Evolutionary conservation across 2,113 vertebrate genomes (phyloP).

Genomic region (Fregata magnificens): DNA sequence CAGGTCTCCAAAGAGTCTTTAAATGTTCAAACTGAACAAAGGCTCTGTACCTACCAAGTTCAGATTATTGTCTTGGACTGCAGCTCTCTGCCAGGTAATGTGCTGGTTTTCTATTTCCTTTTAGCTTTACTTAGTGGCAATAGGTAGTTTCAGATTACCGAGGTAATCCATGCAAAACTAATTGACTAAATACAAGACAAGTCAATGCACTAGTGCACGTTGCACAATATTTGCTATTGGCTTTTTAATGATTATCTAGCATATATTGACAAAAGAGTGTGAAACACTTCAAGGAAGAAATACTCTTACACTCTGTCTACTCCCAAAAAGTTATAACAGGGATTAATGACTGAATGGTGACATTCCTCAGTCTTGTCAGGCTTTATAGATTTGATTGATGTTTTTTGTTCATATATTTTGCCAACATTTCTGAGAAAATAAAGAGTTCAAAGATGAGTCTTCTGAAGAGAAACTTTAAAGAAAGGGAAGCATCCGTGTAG

Average conservation of each 20-base stretch:
- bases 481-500: neutral
- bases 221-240: conserved; percentile 2
- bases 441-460: neutral
- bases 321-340: neutral
- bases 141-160: neutral
- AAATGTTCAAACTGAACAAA: conserved; percentile 57
- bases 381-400: neutral
- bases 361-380: neutral
- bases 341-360: neutral
- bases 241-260: conserved; percentile 18
- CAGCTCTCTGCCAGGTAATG: conserved; percentile 55
- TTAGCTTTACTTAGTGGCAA: conserved; percentile 8
- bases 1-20: conserved; percentile 56
- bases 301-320: neutral
- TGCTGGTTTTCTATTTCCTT: conserved; percentile 27
- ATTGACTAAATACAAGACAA: conserved; percentile 31
- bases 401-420: neutral
- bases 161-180: conserved; percentile 29
- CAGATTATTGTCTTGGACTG: conserved; percentile 43
- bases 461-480: neutral
- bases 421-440: neutral
- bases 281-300: neutral
- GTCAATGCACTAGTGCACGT: neutral
- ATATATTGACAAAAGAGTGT: neutral
- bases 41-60: neutral